Evolutionary conservation across 2,797 vertebrate genomes (phyloP).

Genomic region (Aeoliscus strigatus): DNA sequence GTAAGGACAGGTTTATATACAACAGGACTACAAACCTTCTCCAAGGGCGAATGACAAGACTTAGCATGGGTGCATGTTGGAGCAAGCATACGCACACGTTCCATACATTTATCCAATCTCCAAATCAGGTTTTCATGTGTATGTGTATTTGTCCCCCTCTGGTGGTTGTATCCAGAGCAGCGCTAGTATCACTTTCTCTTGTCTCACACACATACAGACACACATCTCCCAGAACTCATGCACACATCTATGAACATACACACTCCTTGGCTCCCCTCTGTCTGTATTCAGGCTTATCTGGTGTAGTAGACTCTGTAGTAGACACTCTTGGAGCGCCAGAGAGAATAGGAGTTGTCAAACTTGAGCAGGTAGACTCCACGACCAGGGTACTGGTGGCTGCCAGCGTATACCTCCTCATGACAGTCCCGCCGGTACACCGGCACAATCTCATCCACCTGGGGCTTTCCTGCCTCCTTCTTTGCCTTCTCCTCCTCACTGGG

Average conservation of each 20-base stretch:
- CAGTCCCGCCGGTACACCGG: conserved; percentile 99
- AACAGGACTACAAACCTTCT: conserved; percentile 39
- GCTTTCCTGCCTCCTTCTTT: conserved; percentile 90
- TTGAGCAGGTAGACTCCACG: conserved; percentile 98
- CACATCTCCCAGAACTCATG: no score
- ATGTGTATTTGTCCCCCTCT: conserved; percentile 61
- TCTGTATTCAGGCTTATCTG: conserved; percentile 87
- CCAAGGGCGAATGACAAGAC: conserved; percentile 34
- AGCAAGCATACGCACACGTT: conserved; percentile 39
- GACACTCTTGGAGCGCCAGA: conserved; percentile 99
- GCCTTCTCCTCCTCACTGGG: conserved; percentile 87
- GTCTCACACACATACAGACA: conserved; percentile 7
- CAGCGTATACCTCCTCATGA: conserved; percentile 97
- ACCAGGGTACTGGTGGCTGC: conserved; percentile 98
- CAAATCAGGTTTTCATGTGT: conserved; percentile 31
- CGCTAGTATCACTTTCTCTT: conserved; percentile 30
- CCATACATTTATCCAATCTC: conserved; percentile 41
- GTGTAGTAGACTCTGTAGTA: conserved; percentile 99
- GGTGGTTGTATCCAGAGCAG: conserved; percentile 57
- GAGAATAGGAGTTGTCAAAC: conserved; percentile 99
- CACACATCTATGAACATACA: conserved; percentile 32
- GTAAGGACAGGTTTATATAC: conserved; percentile 47
- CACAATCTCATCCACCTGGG: conserved; percentile 97
- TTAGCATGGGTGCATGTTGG: conserved; percentile 37
- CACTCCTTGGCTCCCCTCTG: conserved; percentile 56